Conservation (phyloP, 2,113 vertebrate genomes). For the Lucifuga dentata region DNA sequence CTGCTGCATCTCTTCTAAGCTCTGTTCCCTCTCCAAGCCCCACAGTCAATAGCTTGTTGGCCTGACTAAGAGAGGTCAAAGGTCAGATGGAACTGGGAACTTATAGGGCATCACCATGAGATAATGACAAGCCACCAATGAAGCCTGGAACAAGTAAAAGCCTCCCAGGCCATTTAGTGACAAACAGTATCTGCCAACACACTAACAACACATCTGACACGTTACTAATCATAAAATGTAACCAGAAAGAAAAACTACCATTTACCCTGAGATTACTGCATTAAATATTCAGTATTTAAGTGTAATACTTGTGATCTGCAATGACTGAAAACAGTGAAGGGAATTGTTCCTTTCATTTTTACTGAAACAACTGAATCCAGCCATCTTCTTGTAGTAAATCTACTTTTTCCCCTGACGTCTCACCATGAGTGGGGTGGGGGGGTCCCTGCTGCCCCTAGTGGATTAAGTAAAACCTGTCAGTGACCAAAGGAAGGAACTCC, state of each 20-base stretch:
- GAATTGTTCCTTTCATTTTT: too few species aligned
- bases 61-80: conserved; percentile 61
- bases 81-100: conserved; percentile 46
- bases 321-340: too few species aligned
- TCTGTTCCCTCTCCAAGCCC: conserved; percentile 28
- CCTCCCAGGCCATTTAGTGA: background rate
- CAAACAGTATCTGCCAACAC: background rate
- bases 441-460: conserved; percentile 65
- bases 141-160: conserved; percentile 15
- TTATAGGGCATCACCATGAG: conserved; percentile 48
- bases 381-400: too few species aligned
- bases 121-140: conserved; percentile 39
- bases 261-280: too few species aligned
- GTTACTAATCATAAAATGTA: too few species aligned
- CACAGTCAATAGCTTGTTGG: conserved; percentile 49
- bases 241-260: background rate
- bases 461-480: conserved; percentile 10
- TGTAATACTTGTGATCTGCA: background rate
- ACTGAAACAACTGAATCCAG: too few species aligned
- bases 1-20: conserved; percentile 63
- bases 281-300: background rate
- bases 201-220: background rate
- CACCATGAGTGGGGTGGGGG: too few species aligned
- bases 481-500: too few species aligned
- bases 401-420: too few species aligned